A percentile compares a stretch with the other conserved stretches of the same genome.
phyloP scores from a whole-genome alignment of 2,888 invertebrate genomes.

The Cremastinae sp. region DNA sequence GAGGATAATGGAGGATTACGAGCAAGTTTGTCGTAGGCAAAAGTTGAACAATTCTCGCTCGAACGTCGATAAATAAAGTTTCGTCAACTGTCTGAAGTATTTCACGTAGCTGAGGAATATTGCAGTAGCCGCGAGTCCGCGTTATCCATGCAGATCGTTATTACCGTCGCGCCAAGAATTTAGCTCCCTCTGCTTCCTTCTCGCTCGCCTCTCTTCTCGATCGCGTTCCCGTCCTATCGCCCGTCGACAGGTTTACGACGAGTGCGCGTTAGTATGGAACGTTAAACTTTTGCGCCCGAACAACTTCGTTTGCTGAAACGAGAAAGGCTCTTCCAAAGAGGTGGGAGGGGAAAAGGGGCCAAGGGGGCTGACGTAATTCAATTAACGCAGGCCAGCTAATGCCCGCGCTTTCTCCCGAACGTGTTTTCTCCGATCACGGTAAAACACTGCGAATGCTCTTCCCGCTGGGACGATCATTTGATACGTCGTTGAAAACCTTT shows the following conservation, averaged over 20 bases:
- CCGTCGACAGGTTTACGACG: constrained; percentile 41
- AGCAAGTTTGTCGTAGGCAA: constrained; percentile 20
- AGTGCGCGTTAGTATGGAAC: constrained; percentile 45
- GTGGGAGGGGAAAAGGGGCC: background rate
- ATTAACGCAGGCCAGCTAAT: constrained; percentile 56
- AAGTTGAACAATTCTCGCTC: constrained; percentile 49
- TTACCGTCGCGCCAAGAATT: constrained; percentile 40
- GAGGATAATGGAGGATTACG: constrained; percentile 13
- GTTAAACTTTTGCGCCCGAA: constrained; percentile 57
- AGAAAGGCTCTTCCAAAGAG: too few relatives aligned
- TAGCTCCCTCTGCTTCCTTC: constrained; percentile 7
- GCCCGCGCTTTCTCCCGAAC: constrained; percentile 43
- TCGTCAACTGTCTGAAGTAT: constrained; percentile 59
- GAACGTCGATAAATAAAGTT: constrained; percentile 59
- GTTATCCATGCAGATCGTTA: constrained; percentile 44
- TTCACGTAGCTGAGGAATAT: constrained; percentile 54
- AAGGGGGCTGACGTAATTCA: constrained; percentile 54
- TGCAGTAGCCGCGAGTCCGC: constrained; percentile 40
- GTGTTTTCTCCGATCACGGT: constrained; percentile 41
- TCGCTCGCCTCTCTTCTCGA: constrained; percentile 8
- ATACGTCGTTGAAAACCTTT: constrained; percentile 33
- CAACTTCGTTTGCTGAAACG: constrained; percentile 47
- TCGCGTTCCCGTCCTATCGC: constrained; percentile 1
- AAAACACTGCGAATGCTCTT: constrained; percentile 11
- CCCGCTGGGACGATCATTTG: constrained; percentile 19